Evolutionary conservation across 2,888 invertebrate genomes (phyloP), one percentile per base, ranked within the genome.

Genomic region (Stenodema calcarata): DNA sequence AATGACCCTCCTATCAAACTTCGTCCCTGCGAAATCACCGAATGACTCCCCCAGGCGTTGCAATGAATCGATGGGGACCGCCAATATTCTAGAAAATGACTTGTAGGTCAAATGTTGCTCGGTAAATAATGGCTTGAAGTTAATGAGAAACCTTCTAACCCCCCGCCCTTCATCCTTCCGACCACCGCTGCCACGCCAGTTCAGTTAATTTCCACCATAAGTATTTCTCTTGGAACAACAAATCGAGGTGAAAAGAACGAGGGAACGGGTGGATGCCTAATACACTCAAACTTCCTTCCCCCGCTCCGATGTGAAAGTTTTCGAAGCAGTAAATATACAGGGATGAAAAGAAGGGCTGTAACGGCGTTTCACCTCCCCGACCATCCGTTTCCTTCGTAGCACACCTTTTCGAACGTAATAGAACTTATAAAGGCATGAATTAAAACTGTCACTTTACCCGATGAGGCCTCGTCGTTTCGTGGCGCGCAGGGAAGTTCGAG

Each of bases 11-110:
- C 62, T 3, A 1, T 27, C 23, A 18, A 62, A 62, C 62, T 23
- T 62, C 12, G 23, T 9, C 23, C 62, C 11, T 9, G 3, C 2
- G 23, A 62, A 62, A 23, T 27, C 7, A 62, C 4, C 11, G 42
- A 42, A 11, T 6, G 7, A 42, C 42, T 42, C n/a, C n/a, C 50
- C 23, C 23, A 27, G 23, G 62, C 23, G 1, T 62, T 62, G 18
- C 18, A 23, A 23, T 62, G 12, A 23, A 23, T 62, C 23, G 18
- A 62, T 23, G 18, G 23, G 23, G 18, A 27, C 27, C 23, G 23
- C 62, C 62, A 54, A 80, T 80, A 50, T 80, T 18, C 54, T 14
- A 80, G 80, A 47, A 62, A 50, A 80, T 80, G 80, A 80, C 16
- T 80, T 80, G 54, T 80, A 30, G 44, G 80, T 80, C 54, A 28